Conservation (phyloP, 2,888 invertebrate genomes). For the Blera fallax region DNA sequence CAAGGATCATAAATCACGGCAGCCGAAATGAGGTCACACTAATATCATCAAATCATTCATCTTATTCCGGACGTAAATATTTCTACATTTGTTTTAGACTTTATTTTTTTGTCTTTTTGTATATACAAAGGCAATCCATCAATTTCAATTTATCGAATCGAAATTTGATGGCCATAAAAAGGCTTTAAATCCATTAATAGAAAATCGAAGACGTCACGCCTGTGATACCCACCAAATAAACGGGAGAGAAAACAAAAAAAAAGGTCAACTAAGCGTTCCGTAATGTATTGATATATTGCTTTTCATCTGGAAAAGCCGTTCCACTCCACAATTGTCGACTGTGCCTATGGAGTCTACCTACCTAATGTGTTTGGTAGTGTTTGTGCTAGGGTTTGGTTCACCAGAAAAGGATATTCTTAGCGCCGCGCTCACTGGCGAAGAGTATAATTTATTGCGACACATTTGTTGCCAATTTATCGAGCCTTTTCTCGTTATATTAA, state of each 20-base stretch:
- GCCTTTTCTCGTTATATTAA: conserved; percentile 36
- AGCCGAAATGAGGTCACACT: conserved; percentile 7
- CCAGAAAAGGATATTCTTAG: conserved; percentile 49
- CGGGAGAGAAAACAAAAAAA: conserved; percentile 1
- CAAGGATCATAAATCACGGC: conserved; percentile 25
- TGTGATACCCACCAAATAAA: conserved; percentile 6
- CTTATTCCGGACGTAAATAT: conserved; percentile 28
- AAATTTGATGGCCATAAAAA: conserved; percentile 64
- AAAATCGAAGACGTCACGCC: conserved; percentile 57
- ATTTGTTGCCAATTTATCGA: conserved; percentile 67
- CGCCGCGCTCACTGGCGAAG: too few species aligned
- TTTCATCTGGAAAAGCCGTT: conserved; percentile 18
- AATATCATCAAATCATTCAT: conserved; percentile 40
- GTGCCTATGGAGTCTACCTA: conserved; percentile 39
- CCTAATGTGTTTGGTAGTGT: conserved; percentile 18
- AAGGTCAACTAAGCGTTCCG: conserved; percentile 50
- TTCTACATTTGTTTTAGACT: conserved; percentile 26
- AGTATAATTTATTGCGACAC: conserved; percentile 61
- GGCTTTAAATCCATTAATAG: conserved; percentile 68
- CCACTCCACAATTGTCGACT: neutral
- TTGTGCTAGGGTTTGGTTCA: conserved; percentile 18
- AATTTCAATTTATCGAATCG: conserved; percentile 61
- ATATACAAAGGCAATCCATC: conserved; percentile 39
- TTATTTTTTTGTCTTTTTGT: neutral
- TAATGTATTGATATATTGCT: conserved; percentile 64